A percentile compares a stretch with the other conserved stretches of the same genome.
Conservation (phyloP, 2,888 invertebrate species). For the Spodoptera exigua region DNA sequence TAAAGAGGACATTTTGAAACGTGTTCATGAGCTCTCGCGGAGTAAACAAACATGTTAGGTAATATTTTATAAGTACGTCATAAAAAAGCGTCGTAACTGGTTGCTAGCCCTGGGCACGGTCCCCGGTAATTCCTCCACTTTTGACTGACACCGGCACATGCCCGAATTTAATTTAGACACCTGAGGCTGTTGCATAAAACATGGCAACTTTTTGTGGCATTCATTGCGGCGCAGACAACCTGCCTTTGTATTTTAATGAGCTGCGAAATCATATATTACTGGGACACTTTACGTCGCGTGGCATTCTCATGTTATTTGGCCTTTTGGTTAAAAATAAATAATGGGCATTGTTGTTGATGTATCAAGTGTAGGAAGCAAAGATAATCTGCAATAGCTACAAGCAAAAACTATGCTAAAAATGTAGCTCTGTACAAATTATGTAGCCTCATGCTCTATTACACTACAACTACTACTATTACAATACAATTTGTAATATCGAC, state of each 20-base stretch:
- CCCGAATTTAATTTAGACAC: conserved; percentile 82
- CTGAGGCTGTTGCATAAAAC: conserved; percentile 81
- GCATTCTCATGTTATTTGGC: conserved; percentile 16
- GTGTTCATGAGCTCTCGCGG: no score
- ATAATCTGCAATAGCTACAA: no score
- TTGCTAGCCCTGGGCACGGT: conserved; percentile 44
- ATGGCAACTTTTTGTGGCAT: conserved; percentile 71
- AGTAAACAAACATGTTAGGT: no score
- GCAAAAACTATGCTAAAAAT: no score
- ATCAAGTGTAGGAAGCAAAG: no score
- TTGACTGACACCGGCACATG: conserved; percentile 76
- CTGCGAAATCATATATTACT: conserved; percentile 65
- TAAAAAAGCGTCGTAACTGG: conserved; percentile 1
- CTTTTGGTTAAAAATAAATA: conserved; percentile 12
- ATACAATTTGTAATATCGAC: no score
- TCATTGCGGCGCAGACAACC: conserved; percentile 64
- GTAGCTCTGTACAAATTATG: no score
- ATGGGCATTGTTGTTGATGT: neutral
- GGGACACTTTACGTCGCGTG: conserved; percentile 20
- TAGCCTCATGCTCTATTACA: no score
- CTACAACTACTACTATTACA: no score
- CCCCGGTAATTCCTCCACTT: conserved; percentile 62
- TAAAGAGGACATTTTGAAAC: no score
- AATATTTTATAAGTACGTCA: neutral
- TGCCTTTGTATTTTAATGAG: conserved; percentile 77